These are phyloP conservation scores for Ophioninae sp. DNA, from an alignment of 2,888 invertebrate species.

Conservation along the genomic window DNA sequence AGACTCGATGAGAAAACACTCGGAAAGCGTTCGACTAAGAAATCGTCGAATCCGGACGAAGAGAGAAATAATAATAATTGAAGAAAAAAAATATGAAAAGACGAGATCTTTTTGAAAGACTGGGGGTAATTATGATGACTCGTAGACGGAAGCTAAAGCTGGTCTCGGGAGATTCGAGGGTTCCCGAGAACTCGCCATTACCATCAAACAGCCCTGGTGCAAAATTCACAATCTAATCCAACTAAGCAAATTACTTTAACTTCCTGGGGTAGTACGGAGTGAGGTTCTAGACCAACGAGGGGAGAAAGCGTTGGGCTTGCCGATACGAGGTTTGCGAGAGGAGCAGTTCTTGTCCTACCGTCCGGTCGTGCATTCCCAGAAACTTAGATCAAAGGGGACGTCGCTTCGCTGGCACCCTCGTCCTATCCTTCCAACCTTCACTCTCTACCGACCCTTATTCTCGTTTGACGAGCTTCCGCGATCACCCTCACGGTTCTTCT, in stretches of 20 bases:
- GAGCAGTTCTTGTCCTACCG: conserved; percentile 66
- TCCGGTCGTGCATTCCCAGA: conserved; percentile 72
- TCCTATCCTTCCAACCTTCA: conserved; percentile 32
- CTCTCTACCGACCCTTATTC: conserved; percentile 49
- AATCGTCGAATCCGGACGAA: not conserved
- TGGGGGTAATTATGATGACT: conserved; percentile 71
- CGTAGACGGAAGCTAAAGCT: conserved; percentile 42
- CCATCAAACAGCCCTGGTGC: conserved; percentile 71
- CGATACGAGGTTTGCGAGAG: conserved; percentile 8
- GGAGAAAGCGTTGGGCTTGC: conserved; percentile 6
- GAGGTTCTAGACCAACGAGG: not conserved
- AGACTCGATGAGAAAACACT: too few species aligned
- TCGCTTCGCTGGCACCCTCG: conserved; percentile 46
- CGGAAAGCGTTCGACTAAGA: not conserved
- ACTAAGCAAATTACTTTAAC: conserved; percentile 77
- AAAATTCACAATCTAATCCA: conserved; percentile 78
- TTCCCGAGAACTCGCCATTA: conserved; percentile 62
- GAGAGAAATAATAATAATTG: not conserved
- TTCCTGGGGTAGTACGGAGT: conserved; percentile 65
- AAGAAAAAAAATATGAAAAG: not conserved
- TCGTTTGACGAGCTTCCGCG: conserved; percentile 41
- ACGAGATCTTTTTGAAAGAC: not conserved
- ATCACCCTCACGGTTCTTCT: conserved; percentile 17
- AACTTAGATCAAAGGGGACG: conserved; percentile 76
- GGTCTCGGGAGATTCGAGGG: conserved; percentile 39